A percentile compares a stretch with the other conserved stretches of the same genome.
phyloP scores from a whole-genome alignment of 2,797 vertebrate genomes.

The Sebastes taczanowskii region DNA sequence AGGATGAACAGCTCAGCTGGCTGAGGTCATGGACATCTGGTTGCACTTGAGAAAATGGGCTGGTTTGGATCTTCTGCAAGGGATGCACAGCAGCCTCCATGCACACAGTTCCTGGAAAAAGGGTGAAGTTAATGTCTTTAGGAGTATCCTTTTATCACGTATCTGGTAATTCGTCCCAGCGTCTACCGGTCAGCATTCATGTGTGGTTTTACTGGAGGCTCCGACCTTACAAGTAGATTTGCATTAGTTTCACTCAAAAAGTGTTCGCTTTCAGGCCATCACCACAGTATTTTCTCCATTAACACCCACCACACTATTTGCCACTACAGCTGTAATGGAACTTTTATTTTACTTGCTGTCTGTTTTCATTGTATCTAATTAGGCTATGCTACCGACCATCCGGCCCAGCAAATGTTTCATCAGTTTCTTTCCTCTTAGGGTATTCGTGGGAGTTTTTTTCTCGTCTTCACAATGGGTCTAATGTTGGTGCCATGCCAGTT shows the following conservation, averaged over 20 bases:
- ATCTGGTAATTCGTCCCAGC: neutral
- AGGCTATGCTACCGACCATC: neutral
- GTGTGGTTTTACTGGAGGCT: neutral
- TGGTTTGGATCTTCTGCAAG: constrained; percentile 57
- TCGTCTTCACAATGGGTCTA: neutral
- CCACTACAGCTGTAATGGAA: neutral
- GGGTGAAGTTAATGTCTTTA: constrained; percentile 12
- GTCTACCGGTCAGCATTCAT: neutral
- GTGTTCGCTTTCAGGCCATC: neutral
- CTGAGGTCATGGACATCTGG: constrained; percentile 71
- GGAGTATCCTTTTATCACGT: neutral
- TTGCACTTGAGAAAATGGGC: constrained; percentile 66
- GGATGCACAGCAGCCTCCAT: constrained; percentile 37
- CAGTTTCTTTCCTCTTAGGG: neutral
- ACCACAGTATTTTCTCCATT: neutral
- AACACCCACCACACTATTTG: neutral
- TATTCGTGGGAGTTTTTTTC: neutral
- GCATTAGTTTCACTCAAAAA: neutral
- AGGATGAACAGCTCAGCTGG: constrained; percentile 59
- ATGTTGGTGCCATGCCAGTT: neutral
- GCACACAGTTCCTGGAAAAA: constrained; percentile 40
- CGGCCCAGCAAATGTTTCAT: neutral
- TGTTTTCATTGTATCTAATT: neutral
- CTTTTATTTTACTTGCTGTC: neutral
- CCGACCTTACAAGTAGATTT: constrained; percentile 2